Percentiles rank a stretch among this genome's conserved stretches.
Evolutionary conservation across 2,888 invertebrate species (phyloP).

Genomic region (Cosmia pyralina): DNA sequence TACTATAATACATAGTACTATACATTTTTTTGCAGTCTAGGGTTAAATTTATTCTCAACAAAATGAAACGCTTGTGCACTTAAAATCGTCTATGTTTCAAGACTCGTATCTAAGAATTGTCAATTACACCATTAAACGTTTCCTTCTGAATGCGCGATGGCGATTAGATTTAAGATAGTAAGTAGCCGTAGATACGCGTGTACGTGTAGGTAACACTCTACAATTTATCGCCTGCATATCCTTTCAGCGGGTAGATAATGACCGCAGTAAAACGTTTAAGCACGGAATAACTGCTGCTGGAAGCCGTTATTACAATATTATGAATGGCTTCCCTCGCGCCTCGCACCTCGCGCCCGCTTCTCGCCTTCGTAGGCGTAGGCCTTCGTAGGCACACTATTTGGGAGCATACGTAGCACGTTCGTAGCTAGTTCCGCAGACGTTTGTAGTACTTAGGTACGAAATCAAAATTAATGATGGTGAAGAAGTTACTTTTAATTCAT

Average conservation of each 20-base stretch:
- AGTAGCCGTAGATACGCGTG: constrained; percentile 74
- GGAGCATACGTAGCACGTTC: constrained; percentile 10
- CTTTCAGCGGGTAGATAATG: constrained; percentile 90
- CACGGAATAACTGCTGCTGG: constrained; percentile 89
- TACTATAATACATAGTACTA: too few species aligned
- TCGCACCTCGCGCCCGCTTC: constrained; percentile 59
- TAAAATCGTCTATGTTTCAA: constrained; percentile 10
- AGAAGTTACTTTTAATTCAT: constrained; percentile 19
- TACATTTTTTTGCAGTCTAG: not conserved
- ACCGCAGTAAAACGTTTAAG: constrained; percentile 90
- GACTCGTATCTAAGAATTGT: constrained; percentile 20
- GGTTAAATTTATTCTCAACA: too few species aligned
- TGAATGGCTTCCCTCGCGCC: constrained; percentile 86
- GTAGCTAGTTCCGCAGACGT: constrained; percentile 17
- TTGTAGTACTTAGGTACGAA: constrained; percentile 29
- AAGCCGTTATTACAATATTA: constrained; percentile 90
- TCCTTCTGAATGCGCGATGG: constrained; percentile 36
- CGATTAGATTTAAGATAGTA: constrained; percentile 61
- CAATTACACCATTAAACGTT: constrained; percentile 41
- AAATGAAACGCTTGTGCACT: not conserved
- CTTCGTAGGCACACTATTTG: constrained; percentile 44
- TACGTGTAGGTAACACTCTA: constrained; percentile 82
- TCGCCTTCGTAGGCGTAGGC: constrained; percentile 60
- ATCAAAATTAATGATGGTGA: constrained; percentile 14
- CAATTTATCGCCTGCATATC: constrained; percentile 90